Conservation (phyloP, 2,888 invertebrate genomes). For the Hirtodrosophila confusa region DNA sequence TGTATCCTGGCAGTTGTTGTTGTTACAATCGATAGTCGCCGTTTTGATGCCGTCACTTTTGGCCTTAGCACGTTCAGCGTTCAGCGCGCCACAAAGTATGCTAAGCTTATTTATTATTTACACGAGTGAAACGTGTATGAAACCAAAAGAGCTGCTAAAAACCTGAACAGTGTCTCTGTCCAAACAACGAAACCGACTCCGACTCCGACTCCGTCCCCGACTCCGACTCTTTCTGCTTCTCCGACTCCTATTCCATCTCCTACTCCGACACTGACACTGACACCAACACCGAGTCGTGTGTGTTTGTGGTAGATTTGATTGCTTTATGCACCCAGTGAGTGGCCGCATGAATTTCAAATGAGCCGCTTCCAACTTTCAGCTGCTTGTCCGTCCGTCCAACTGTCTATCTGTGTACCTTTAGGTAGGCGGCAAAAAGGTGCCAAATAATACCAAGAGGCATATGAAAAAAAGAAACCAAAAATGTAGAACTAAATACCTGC, state of each 20-base stretch:
- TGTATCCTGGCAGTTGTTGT: constrained; percentile 1
- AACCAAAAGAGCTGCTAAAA: constrained; percentile 64
- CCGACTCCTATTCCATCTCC: background rate
- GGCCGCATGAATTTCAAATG: constrained; percentile 82
- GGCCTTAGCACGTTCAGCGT: constrained; percentile 54
- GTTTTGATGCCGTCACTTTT: constrained; percentile 54
- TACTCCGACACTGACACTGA: background rate
- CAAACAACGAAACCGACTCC: background rate
- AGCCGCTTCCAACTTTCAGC: constrained; percentile 42
- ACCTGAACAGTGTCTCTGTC: constrained; percentile 37
- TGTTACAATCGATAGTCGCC: constrained; percentile 70
- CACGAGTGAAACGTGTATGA: constrained; percentile 76
- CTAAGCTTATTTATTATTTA: constrained; percentile 81
- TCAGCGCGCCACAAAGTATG: constrained; percentile 72
- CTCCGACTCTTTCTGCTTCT: too few species aligned
- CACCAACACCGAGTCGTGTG: constrained; percentile 35
- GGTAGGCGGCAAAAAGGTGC: constrained; percentile 36
- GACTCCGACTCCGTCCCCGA: background rate
- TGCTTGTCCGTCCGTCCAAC: too few species aligned
- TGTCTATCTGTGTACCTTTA: constrained; percentile 1
- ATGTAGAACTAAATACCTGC: too few species aligned
- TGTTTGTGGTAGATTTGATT: constrained; percentile 82
- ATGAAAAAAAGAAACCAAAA: constrained; percentile 40
- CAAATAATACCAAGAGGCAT: constrained; percentile 52
- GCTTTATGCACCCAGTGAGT: constrained; percentile 83